Conservation (phyloP, 2,113 vertebrate species). For the Lontra canadensis region DNA sequence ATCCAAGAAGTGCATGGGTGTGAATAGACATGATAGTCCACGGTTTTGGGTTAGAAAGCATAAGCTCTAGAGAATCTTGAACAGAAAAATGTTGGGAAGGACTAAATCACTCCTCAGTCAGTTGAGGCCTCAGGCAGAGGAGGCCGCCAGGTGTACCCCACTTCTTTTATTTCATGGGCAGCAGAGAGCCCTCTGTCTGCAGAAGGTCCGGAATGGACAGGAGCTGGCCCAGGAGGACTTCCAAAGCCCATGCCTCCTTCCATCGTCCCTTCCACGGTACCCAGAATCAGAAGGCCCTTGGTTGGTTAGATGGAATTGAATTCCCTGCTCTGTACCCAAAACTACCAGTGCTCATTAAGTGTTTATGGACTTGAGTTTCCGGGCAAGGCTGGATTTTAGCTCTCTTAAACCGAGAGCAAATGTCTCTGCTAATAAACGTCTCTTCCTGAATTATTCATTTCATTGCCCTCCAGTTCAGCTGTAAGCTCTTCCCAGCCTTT, state of each 20-base stretch:
- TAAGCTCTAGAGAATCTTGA: background rate
- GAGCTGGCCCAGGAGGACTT: background rate
- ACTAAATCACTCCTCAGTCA: background rate
- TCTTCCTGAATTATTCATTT: background rate
- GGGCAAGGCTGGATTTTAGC: background rate
- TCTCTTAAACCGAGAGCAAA: background rate
- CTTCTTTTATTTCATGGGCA: background rate
- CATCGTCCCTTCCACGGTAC: background rate
- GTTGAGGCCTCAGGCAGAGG: background rate
- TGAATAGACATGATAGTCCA: background rate
- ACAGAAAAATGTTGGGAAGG: background rate
- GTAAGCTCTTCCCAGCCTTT: background rate
- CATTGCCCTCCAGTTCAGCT: background rate
- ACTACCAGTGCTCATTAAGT: background rate
- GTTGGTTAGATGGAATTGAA: background rate
- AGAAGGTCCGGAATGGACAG: background rate
- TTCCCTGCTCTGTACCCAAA: background rate
- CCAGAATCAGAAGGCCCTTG: background rate
- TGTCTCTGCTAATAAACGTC: background rate
- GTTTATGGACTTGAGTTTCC: background rate
- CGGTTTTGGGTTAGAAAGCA: background rate
- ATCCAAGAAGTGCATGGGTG: background rate
- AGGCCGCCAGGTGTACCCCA: background rate
- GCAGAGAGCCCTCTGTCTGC: background rate
- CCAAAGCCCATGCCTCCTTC: background rate